phyloP scores from a whole-genome alignment of 2,888 invertebrate species.

The Noctua fimbriata region DNA sequence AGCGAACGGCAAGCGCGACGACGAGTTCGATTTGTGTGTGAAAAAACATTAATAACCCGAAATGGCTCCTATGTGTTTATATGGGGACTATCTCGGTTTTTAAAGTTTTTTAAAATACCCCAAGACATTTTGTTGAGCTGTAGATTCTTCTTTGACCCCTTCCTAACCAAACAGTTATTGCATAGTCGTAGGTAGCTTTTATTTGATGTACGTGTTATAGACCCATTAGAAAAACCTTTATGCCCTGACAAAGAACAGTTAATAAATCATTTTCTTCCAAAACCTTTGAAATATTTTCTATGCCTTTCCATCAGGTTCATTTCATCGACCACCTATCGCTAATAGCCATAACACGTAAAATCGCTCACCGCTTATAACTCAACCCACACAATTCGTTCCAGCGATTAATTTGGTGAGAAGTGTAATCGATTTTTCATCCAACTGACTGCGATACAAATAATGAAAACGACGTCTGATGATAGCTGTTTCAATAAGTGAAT shows the following conservation, averaged over 20 bases:
- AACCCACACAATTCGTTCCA: conserved; percentile 31
- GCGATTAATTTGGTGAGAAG: conserved; percentile 66
- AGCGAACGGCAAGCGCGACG: too few species aligned
- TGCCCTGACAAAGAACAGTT: not conserved
- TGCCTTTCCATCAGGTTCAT: not conserved
- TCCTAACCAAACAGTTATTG: not conserved
- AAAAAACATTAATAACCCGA: too few species aligned
- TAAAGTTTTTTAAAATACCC: not conserved
- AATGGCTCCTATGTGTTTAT: too few species aligned
- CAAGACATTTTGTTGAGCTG: not conserved
- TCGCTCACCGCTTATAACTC: conserved; percentile 19
- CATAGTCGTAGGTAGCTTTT: not conserved
- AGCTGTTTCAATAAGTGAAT: conserved; percentile 59
- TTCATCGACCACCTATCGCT: too few species aligned
- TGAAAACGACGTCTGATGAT: conserved; percentile 58
- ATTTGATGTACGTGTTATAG: not conserved
- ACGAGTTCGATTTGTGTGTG: too few species aligned
- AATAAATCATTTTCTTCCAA: not conserved
- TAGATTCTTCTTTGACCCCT: not conserved
- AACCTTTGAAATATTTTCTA: not conserved
- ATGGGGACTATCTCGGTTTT: too few species aligned
- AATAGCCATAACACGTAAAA: not conserved
- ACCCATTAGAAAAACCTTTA: not conserved
- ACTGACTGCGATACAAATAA: conserved; percentile 58
- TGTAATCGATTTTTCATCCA: conserved; percentile 66